These are phyloP conservation scores for Agrilus cyanescens DNA, from an alignment of 2,888 invertebrate species.

Conservation along the genomic window DNA sequence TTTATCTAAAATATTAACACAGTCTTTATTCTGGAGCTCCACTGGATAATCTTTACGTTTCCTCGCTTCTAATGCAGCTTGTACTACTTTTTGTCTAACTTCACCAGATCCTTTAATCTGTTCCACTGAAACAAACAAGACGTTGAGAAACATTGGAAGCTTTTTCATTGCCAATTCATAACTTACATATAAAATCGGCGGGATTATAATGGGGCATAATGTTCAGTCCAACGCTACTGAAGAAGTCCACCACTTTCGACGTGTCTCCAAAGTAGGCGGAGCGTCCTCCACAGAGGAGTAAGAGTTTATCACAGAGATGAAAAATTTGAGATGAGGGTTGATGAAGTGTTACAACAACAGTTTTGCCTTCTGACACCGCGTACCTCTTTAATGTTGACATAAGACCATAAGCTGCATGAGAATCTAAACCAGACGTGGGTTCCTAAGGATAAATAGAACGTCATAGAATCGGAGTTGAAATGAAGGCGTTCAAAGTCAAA, in stretches of 20 bases:
- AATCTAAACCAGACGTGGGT: constrained; percentile 73
- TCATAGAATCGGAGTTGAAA: not conserved
- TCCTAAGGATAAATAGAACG: constrained; percentile 42
- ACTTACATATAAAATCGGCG: constrained; percentile 71
- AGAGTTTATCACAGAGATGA: constrained; percentile 66
- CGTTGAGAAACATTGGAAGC: constrained; percentile 1
- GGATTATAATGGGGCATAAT: constrained; percentile 71
- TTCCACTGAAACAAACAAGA: constrained; percentile 46
- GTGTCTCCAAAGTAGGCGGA: constrained; percentile 68
- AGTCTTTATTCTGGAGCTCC: constrained; percentile 36
- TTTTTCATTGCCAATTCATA: not conserved
- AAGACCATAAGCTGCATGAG: constrained; percentile 62
- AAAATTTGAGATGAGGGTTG: constrained; percentile 78
- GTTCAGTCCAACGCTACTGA: constrained; percentile 55
- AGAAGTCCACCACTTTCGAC: constrained; percentile 58
- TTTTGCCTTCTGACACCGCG: constrained; percentile 64
- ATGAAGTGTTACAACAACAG: constrained; percentile 67
- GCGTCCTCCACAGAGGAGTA: constrained; percentile 57
- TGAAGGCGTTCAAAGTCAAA: constrained; percentile 1
- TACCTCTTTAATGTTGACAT: constrained; percentile 63
- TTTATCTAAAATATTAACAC: constrained; percentile 30
- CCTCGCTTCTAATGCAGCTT: constrained; percentile 50
- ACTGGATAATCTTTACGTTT: constrained; percentile 46
- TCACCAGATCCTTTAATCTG: constrained; percentile 61
- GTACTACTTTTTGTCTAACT: constrained; percentile 52